These are phyloP conservation scores for Ormyrus rosae DNA, from an alignment of 2,888 invertebrate species.

Conservation along the genomic window DNA sequence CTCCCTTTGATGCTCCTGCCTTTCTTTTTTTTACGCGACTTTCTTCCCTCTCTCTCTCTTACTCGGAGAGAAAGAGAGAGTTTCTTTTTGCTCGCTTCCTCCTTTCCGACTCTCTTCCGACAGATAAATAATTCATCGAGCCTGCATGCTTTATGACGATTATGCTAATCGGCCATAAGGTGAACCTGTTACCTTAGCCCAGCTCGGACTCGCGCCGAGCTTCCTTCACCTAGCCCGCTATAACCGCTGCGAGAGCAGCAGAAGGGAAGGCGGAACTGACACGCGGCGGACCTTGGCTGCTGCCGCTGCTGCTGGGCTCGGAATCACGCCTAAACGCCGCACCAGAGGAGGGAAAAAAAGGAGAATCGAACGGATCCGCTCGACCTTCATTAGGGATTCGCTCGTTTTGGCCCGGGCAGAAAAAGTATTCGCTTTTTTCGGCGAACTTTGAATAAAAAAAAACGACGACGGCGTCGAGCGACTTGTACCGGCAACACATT, in stretches of 20 bases:
- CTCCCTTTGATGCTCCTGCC: conserved; percentile 51
- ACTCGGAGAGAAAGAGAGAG: neutral
- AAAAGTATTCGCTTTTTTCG: conserved; percentile 22
- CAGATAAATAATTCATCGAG: conserved; percentile 75
- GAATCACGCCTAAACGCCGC: conserved; percentile 33
- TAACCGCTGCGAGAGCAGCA: neutral
- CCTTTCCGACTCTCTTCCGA: conserved; percentile 56
- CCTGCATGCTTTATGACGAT: conserved; percentile 74
- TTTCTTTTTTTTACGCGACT: conserved; percentile 32
- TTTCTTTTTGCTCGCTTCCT: conserved; percentile 37
- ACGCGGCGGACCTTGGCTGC: neutral
- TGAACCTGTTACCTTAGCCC: conserved; percentile 71
- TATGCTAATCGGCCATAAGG: conserved; percentile 71
- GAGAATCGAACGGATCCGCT: neutral
- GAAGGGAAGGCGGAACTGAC: conserved; percentile 25
- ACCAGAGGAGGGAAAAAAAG: neutral
- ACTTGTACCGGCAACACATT: conserved; percentile 37
- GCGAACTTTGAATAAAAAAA: neutral
- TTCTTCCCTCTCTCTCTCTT: conserved; percentile 25
- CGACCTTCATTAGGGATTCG: conserved; percentile 12
- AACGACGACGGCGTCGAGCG: neutral
- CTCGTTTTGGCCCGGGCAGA: conserved; percentile 4
- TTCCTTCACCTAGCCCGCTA: conserved; percentile 3
- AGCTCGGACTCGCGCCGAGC: neutral
- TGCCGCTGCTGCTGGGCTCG: neutral